Evolutionary conservation across 2,888 invertebrate genomes (phyloP).

Genomic region (Mechanitis mazaeus): DNA sequence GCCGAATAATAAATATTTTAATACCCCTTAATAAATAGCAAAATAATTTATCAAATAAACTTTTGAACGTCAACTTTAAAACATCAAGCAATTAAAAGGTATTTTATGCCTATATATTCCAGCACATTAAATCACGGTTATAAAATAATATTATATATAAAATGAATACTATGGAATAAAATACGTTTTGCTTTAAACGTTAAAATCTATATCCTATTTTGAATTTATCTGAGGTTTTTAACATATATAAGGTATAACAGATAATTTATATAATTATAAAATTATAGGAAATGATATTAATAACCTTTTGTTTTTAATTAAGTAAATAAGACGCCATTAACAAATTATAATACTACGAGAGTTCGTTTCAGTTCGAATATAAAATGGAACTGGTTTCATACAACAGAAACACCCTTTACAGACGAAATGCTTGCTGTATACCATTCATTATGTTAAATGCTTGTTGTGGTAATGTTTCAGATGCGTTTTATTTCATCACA

Average conservation of each 20-base stretch:
- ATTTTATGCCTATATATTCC: no score
- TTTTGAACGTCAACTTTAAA: no score
- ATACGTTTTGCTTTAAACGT: neutral
- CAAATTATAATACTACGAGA: neutral
- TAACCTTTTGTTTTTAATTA: neutral
- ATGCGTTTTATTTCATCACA: constrained; percentile 9
- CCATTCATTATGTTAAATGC: constrained; percentile 29
- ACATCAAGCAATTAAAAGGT: no score
- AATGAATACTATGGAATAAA: no score
- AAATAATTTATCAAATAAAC: constrained; percentile 23
- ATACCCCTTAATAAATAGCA: constrained; percentile 25
- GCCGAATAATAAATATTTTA: constrained; percentile 28
- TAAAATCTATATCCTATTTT: no score
- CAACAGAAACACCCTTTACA: constrained; percentile 46
- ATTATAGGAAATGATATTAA: neutral
- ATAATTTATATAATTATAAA: no score
- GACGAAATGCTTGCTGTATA: constrained; percentile 46
- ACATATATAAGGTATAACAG: no score
- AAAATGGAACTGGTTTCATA: constrained; percentile 44
- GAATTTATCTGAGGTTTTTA: no score
- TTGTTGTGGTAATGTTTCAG: constrained; percentile 12
- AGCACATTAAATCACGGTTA: no score
- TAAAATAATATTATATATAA: no score
- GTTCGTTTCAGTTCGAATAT: constrained; percentile 32
- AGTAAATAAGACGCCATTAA: neutral